Evolutionary conservation across 2,888 invertebrate species (phyloP), one percentile per base, ranked within the genome.

Genomic region (Scaptomyza tumidula): DNA sequence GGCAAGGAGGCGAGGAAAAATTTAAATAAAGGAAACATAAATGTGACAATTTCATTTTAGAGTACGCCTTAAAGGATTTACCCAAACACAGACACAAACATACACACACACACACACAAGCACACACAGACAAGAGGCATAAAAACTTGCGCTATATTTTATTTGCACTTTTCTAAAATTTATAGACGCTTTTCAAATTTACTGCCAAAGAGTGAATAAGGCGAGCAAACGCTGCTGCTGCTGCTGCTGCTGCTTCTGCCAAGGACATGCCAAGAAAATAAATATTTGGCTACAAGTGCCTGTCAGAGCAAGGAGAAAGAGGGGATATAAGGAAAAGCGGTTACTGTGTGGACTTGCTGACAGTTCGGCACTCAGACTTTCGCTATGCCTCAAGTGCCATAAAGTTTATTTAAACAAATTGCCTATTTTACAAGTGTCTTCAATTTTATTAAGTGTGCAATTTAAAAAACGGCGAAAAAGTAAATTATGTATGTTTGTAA

Each of bases 381-480:
- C 31, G 31, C 14, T 14, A 14, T 53, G 69, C 70, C 66, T 70
- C 77, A 63, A 86, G 86, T 80, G 86, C 86, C 83, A 84, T 86
- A 84, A 87, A 84, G 87, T 86, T 84, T 82, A 87, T 85, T 81
- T 87, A 86, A 86, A 87, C 83, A 87, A 86, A 86, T 86, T 86
- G 86, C 88, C 88, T 80, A 86, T 87, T 87, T 85, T 83, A 86
- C 78, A 85, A 87, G 87, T 77, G 80, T 79, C 87, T 87, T 85
- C 80, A 85, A 78, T 85, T 85, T 85, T 84, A 81, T 86, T 81
- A 84, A 84, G 83, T 86, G 83, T 81, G 72, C 79, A 67, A 71
- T 75, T 77, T 77, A 6, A 9, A 65, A 56, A 50, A 60, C 52
- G 44, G 54, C 16, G 1, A 41, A 44, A 45, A 55, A 64, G 72